A percentile compares a stretch with the other conserved stretches of the same genome.
Conservation (phyloP, 2,888 invertebrate species). For the Mimas tiliae region DNA sequence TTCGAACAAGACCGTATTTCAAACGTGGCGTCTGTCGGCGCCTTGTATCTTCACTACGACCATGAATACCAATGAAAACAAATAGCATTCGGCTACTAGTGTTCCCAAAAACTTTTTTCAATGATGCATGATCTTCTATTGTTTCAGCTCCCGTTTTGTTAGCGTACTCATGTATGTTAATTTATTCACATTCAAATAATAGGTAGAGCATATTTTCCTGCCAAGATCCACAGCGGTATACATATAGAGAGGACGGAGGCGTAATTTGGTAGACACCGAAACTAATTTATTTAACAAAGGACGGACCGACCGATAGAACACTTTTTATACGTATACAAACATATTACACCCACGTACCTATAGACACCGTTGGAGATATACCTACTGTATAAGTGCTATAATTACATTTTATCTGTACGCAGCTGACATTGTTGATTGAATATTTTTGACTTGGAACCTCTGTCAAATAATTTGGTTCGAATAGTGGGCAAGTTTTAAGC, state of each 20-base stretch:
- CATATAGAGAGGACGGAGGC: constrained; percentile 80
- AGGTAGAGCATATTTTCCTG: constrained; percentile 81
- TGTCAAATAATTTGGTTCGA: neutral
- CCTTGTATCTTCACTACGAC: constrained; percentile 74
- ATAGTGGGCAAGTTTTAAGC: neutral
- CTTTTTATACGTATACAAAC: constrained; percentile 81
- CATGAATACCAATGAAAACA: constrained; percentile 85
- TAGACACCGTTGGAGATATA: constrained; percentile 17
- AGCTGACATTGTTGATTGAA: neutral
- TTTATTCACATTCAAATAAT: constrained; percentile 75
- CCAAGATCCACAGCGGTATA: constrained; percentile 72
- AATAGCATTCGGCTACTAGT: constrained; percentile 83
- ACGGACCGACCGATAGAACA: constrained; percentile 79
- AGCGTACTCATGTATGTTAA: constrained; percentile 73
- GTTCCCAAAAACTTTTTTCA: constrained; percentile 76
- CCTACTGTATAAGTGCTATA: constrained; percentile 48
- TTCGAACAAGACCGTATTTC: constrained; percentile 72
- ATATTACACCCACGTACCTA: constrained; percentile 49
- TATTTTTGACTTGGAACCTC: neutral
- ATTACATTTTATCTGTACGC: constrained; percentile 55
- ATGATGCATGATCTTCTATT: constrained; percentile 73
- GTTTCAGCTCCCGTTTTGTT: constrained; percentile 77
- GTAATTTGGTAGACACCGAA: constrained; percentile 86
- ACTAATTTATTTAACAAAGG: constrained; percentile 86
- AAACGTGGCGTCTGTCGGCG: constrained; percentile 76